phyloP scores from a whole-genome alignment of 2,113 vertebrate species.

The Lophius piscatorius region DNA sequence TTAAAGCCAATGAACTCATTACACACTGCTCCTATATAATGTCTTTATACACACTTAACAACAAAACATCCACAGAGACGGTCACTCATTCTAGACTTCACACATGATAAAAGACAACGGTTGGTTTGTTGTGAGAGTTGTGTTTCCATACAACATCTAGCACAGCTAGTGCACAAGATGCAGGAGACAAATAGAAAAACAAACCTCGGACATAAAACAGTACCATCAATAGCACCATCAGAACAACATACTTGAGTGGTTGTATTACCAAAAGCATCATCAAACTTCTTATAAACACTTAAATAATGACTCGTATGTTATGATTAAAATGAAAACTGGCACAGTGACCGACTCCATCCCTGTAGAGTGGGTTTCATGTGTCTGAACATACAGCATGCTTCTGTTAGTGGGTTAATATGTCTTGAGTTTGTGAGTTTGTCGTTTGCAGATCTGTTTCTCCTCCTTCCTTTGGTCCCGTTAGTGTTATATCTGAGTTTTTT shows the following conservation, averaged over 20 bases:
- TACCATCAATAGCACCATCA: slow-evolving; percentile 61
- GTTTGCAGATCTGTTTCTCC: slow-evolving; percentile 38
- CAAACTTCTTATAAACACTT: slow-evolving; percentile 24
- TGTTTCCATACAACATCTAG: slow-evolving; percentile 20
- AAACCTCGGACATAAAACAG: slow-evolving; percentile 40
- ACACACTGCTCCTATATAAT: background rate
- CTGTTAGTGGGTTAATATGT: slow-evolving; percentile 78
- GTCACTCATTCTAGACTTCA: background rate
- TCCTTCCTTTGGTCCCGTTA: slow-evolving; percentile 26
- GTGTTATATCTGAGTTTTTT: slow-evolving; percentile 36
- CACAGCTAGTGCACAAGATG: slow-evolving; percentile 36
- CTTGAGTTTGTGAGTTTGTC: slow-evolving; percentile 64
- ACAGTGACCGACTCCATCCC: slow-evolving; percentile 4
- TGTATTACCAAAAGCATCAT: slow-evolving; percentile 28
- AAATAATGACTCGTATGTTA: slow-evolving; percentile 8
- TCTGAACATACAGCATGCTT: slow-evolving; percentile 36
- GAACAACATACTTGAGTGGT: slow-evolving; percentile 13
- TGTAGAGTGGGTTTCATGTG: slow-evolving; percentile 24
- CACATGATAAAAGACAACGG: background rate
- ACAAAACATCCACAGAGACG: slow-evolving; percentile 8
- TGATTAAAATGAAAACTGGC: slow-evolving; percentile 24
- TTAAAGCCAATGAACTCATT: slow-evolving; percentile 9
- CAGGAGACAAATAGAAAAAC: slow-evolving; percentile 34
- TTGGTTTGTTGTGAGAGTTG: too few species aligned
- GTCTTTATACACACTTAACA: too few species aligned